phyloP scores from a whole-genome alignment of 1,140 invertebrate species.

The Achatina immaculata region DNA sequence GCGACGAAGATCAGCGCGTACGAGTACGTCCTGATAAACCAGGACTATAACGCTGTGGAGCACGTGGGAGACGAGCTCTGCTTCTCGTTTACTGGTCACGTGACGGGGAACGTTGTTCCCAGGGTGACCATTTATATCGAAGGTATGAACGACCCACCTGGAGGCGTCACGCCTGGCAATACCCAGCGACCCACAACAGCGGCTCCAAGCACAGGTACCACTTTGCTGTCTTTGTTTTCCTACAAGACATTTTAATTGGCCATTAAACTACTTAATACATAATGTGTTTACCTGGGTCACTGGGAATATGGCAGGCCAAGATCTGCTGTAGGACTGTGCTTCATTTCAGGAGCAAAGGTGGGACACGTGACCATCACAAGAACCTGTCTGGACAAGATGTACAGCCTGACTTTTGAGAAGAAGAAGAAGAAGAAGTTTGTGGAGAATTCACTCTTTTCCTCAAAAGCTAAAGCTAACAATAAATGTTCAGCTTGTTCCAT shows the following conservation, averaged over 20 bases:
- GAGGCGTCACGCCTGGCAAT: not conserved
- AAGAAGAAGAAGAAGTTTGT: no score
- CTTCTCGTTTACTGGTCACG: conserved; percentile 17
- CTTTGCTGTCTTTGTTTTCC: conserved; percentile 71
- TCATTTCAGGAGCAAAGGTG: no score
- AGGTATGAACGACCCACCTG: conserved; percentile 19
- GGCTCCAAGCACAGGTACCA: conserved; percentile 16
- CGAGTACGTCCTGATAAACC: conserved; percentile 20
- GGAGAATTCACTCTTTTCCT: no score
- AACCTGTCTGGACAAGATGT: no score
- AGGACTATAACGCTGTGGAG: not conserved
- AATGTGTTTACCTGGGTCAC: no score
- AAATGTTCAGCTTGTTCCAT: no score
- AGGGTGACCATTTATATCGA: conserved; percentile 24
- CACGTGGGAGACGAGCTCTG: conserved; percentile 26
- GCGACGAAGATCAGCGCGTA: conserved; percentile 23
- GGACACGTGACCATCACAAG: no score
- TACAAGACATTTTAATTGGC: conserved; percentile 76
- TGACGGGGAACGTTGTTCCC: conserved; percentile 21
- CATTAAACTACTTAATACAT: no score
- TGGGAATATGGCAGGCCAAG: no score
- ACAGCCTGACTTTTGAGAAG: no score
- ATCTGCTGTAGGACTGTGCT: no score
- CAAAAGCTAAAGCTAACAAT: no score
- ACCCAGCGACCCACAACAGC: not conserved